phyloP scores from a whole-genome alignment of 2,888 invertebrate genomes.

The Drosophila birchii region DNA sequence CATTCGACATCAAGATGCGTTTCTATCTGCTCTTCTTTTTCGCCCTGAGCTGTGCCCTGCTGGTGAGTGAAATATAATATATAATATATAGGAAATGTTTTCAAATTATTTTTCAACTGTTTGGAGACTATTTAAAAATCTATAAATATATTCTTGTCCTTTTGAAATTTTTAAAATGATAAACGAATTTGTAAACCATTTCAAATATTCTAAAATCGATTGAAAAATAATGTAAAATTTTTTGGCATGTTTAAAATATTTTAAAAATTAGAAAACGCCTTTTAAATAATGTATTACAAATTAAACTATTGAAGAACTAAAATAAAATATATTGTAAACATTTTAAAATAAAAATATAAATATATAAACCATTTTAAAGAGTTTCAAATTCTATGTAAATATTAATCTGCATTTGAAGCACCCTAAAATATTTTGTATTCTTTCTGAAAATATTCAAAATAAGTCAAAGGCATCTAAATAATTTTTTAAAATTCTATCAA shows the following conservation, averaged over 20 bases:
- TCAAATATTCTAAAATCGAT: not conserved
- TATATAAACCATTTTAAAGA: too few species aligned
- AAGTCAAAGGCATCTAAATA: too few species aligned
- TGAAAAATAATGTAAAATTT: not conserved
- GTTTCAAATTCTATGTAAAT: too few species aligned
- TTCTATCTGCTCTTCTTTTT: constrained; percentile 52
- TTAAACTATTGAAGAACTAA: too few species aligned
- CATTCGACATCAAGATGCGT: constrained; percentile 56
- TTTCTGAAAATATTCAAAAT: too few species aligned
- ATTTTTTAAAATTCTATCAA: not conserved
- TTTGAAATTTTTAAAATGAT: not conserved
- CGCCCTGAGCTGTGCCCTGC: constrained; percentile 49
- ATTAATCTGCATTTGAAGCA: too few species aligned
- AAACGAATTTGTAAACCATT: not conserved
- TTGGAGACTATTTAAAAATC: not conserved
- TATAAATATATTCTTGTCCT: not conserved
- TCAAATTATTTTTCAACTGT: not conserved
- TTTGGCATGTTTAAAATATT: not conserved
- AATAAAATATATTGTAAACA: too few species aligned
- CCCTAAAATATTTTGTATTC: too few species aligned
- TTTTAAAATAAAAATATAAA: too few species aligned
- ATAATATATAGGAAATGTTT: not conserved
- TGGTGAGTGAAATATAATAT: constrained; percentile 49
- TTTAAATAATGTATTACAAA: too few species aligned
- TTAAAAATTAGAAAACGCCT: not conserved